phyloP scores from a whole-genome alignment of 2,888 invertebrate species.

The Melanotus villosus region DNA sequence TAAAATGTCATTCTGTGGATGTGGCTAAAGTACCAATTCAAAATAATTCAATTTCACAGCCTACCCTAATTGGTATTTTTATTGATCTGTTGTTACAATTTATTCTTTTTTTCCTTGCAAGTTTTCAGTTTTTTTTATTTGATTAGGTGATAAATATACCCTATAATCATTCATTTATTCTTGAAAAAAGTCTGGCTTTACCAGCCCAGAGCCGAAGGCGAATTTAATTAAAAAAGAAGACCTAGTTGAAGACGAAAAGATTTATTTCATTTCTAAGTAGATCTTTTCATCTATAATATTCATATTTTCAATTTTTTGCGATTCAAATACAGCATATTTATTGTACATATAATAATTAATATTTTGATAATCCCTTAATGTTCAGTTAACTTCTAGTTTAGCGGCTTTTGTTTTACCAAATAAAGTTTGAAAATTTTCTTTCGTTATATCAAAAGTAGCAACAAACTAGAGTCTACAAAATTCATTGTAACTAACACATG shows the following conservation, averaged over 20 bases:
- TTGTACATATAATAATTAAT: background rate
- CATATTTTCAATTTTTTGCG: background rate
- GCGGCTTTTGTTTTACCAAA: background rate
- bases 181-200: too few species aligned
- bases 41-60: too few species aligned
- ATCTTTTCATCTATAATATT: constrained; percentile 2
- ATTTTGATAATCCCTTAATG: constrained; percentile 1
- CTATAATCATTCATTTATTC: background rate
- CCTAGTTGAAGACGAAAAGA: too few species aligned
- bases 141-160: constrained; percentile 15
- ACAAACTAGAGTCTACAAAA: background rate
- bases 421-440: background rate
- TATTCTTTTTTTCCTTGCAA: constrained; percentile 5
- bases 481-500: background rate
- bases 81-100: too few species aligned
- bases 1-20: too few species aligned
- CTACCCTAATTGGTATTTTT: too few species aligned
- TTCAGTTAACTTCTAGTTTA: background rate
- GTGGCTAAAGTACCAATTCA: too few species aligned
- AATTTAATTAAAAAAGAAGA: constrained; percentile 3
- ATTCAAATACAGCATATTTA: background rate
- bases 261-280: background rate
- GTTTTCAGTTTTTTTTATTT: constrained; percentile 4
- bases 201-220: too few species aligned
- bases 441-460: background rate